Conservation (phyloP, 2,113 vertebrate species). For the Eulacestoma nigropectus region DNA sequence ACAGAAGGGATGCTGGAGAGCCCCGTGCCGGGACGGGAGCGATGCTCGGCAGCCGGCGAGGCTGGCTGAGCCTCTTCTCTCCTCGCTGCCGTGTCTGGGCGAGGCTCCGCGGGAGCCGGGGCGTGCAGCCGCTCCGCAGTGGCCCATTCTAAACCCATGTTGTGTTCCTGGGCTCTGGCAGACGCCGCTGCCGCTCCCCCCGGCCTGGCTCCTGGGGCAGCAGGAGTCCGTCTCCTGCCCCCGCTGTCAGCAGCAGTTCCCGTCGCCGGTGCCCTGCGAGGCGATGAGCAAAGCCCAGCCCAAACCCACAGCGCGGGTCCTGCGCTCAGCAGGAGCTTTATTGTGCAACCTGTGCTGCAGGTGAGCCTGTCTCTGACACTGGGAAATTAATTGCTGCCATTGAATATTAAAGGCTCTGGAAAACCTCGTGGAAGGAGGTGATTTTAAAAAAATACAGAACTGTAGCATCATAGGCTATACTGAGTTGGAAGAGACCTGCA, state of each 20-base stretch:
- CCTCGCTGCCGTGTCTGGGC: neutral
- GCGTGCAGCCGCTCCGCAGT: fast-evolving
- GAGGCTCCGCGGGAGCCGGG: fast-evolving
- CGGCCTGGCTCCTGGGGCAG: neutral
- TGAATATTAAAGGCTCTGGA: neutral
- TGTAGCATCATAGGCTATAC: neutral
- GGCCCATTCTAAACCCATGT: neutral
- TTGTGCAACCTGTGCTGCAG: neutral
- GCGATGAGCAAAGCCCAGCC: neutral
- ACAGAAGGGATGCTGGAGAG: neutral
- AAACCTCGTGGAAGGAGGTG: neutral
- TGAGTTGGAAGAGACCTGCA: neutral
- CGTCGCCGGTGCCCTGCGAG: neutral
- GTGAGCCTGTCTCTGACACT: neutral
- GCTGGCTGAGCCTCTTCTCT: neutral
- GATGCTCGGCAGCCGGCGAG: neutral
- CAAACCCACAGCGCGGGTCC: neutral
- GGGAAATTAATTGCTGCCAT: neutral
- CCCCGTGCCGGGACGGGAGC: fast-evolving
- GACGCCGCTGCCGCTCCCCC: fast-evolving
- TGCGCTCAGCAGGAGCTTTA: neutral
- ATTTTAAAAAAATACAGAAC: neutral
- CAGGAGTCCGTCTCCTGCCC: neutral
- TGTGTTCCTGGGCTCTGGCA: neutral
- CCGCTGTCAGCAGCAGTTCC: neutral